Base-by-base conservation (phyloP, 2,797 vertebrate genomes). In the Rhinella marina region DNA sequence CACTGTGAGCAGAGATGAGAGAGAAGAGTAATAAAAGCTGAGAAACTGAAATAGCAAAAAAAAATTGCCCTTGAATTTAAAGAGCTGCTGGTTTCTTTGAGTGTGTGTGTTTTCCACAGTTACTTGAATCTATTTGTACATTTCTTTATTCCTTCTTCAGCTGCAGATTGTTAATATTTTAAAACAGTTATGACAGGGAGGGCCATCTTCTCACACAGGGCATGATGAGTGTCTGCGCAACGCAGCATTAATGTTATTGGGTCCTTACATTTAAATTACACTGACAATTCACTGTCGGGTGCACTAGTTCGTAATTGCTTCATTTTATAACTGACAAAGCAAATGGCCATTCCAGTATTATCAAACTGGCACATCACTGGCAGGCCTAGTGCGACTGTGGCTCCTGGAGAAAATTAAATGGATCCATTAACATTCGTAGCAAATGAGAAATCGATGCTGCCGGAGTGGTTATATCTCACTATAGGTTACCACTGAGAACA, bases 291-390 rank as follows among this genome's bases (percentile, higher is more conserved):
- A 57, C 62, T n/a, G 62, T 72, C n/a, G 29, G 82, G 54, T 57
- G 50, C 62, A 50, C 62, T 5, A 48, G 56, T 9, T 21, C 32
- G 32, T 88, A 88, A 85, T 88, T 88, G 77, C 82, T 88, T 80
- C 87, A 64, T 73, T 88, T 85, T 88, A 85, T 80, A 88, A 88
- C 54, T 88, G 87, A 61, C 87, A 88, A 27, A 83, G 87, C 54
- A 80, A 85, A 88, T 88, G 66, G 56, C 66, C 12, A 23, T 85
- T 85, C 41, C 48, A 54, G 50, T 8, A 57, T 81, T 81, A 81
- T 81, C 66, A 85, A 32, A 72, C 66, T 27, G 83, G 75, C 87
- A 50, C 50, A 80, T 80, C 62, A 29, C 57, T 41, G 75, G 17
- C 64, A 79, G 73, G 7, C 32, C 23, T 56, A 10, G 64, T 61